phyloP scores from a whole-genome alignment of 2,888 invertebrate genomes.

The Campoletis raptor region DNA sequence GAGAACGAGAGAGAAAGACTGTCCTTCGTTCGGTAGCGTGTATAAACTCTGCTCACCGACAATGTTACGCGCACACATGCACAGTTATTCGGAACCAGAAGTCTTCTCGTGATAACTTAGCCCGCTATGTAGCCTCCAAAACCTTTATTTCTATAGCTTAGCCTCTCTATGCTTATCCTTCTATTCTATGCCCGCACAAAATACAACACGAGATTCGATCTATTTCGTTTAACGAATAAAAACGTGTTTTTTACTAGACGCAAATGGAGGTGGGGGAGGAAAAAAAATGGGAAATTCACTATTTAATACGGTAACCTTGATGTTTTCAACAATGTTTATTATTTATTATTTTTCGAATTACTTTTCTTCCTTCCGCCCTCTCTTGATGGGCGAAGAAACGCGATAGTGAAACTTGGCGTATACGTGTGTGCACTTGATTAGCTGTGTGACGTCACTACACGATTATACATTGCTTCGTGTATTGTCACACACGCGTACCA shows the following conservation, averaged over 20 bases:
- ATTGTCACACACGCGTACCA: constrained; percentile 79
- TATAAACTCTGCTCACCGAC: constrained; percentile 43
- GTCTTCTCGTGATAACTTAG: constrained; percentile 60
- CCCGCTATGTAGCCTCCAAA: constrained; percentile 34
- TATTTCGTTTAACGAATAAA: background rate
- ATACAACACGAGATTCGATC: background rate
- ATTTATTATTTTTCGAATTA: constrained; percentile 19
- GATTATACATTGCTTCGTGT: constrained; percentile 80
- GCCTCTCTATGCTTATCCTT: constrained; percentile 16
- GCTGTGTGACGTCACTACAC: constrained; percentile 83
- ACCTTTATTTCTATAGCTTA: constrained; percentile 10
- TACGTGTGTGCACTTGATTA: constrained; percentile 83
- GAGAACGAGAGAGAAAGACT: constrained; percentile 38
- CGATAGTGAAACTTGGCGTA: constrained; percentile 45
- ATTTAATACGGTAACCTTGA: constrained; percentile 8
- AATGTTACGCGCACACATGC: constrained; percentile 55
- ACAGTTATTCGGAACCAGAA: constrained; percentile 44
- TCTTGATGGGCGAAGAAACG: constrained; percentile 44
- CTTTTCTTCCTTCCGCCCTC: constrained; percentile 52
- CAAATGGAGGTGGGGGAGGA: background rate
- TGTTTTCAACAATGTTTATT: background rate
- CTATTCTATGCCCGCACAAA: constrained; percentile 5
- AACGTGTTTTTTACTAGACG: background rate
- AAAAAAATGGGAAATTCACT: background rate
- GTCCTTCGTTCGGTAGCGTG: constrained; percentile 62